phyloP scores from a whole-genome alignment of 2,113 vertebrate genomes.

The Mesitornis unicolor region DNA sequence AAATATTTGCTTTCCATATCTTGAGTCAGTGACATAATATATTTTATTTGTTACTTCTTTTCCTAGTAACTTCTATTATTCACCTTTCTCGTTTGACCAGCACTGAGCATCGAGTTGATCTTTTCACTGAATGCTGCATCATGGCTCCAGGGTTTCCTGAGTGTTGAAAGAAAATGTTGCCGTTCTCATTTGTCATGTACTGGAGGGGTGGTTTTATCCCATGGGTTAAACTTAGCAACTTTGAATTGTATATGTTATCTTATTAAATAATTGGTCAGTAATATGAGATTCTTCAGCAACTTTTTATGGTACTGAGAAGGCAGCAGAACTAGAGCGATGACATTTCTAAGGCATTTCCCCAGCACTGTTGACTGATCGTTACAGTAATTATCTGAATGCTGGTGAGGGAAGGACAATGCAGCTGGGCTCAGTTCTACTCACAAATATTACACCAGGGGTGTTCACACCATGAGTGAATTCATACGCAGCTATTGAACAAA shows the following conservation, averaged over 20 bases:
- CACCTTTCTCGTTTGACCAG: not conserved
- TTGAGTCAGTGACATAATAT: not conserved
- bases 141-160: not conserved
- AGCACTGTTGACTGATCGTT: not conserved
- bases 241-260: not conserved
- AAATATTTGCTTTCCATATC: not conserved
- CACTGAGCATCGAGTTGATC: not conserved
- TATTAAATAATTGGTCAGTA: not conserved
- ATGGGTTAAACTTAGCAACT: not conserved
- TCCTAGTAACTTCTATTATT: not conserved
- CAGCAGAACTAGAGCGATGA: not conserved
- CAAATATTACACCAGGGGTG: not conserved
- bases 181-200: not conserved
- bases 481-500: not conserved
- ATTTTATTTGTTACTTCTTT: not conserved
- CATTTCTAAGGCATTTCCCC: not conserved
- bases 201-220: not conserved
- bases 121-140: not conserved
- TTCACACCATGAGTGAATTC: not conserved
- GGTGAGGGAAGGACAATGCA: not conserved
- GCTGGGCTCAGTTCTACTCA: not conserved
- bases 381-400: not conserved
- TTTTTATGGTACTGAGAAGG: not conserved
- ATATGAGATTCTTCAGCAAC: not conserved
- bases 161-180: not conserved